Conservation (phyloP, 1,140 invertebrate species). For the Drosophila obscura region DNA sequence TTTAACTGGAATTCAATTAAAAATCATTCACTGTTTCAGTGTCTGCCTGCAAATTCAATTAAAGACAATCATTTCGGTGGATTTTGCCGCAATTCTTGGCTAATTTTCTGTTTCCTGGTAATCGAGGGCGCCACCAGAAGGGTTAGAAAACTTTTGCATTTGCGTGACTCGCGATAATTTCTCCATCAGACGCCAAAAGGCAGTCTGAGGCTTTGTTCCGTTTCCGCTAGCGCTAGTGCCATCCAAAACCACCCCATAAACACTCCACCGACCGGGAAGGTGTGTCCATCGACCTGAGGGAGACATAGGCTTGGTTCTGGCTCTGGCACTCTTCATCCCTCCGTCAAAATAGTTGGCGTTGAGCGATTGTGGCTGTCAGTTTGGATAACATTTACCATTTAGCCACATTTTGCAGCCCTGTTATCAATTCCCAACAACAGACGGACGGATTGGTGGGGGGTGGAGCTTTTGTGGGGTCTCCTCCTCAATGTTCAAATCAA, state of each 20-base stretch:
- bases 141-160: slow-evolving; percentile 67
- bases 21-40: slow-evolving; percentile 28
- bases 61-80: slow-evolving; percentile 59
- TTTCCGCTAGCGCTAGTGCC: slow-evolving; percentile 42
- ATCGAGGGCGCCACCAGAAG: slow-evolving; percentile 58
- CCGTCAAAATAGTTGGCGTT: slow-evolving; percentile 36
- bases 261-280: slow-evolving; percentile 42
- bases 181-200: slow-evolving; percentile 57
- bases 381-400: slow-evolving; percentile 57
- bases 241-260: slow-evolving; percentile 19
- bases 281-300: slow-evolving; percentile 66
- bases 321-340: slow-evolving; percentile 23
- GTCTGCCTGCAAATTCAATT: slow-evolving; percentile 63
- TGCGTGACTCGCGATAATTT: slow-evolving; percentile 76
- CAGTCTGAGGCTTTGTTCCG: slow-evolving; percentile 70
- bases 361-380: slow-evolving; percentile 77
- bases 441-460: slow-evolving; percentile 2
- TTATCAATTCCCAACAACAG: slow-evolving; percentile 57
- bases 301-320: slow-evolving; percentile 50
- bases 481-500: slow-evolving; percentile 65
- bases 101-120: slow-evolving; percentile 72
- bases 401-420: slow-evolving; percentile 12
- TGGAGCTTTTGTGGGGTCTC: background rate
- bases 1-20: slow-evolving; percentile 60
- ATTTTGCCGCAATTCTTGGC: slow-evolving; percentile 66